Evolutionary conservation across 23 tunicate genomes (phyloP).

Genomic region (Ciona savignyi): DNA sequence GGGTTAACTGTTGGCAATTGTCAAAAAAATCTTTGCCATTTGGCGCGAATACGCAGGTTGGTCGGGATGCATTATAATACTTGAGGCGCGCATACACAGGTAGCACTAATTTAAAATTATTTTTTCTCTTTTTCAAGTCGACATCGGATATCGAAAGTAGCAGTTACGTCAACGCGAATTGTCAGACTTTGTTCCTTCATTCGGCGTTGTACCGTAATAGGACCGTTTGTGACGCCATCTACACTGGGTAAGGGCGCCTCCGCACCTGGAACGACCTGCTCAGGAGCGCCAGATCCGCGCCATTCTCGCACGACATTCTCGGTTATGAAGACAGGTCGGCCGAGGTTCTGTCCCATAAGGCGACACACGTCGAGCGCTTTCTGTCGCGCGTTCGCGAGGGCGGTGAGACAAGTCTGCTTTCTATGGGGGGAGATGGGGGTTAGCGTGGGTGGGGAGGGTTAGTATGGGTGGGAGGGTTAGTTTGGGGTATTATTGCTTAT

Average conservation of each 20-base stretch:
- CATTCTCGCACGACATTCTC: conserved; percentile 58
- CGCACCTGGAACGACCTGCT: no score
- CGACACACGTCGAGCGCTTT: conserved; percentile 79
- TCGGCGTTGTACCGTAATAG: conserved; percentile 50
- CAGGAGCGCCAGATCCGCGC: conserved; percentile 23
- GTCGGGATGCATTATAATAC: no score
- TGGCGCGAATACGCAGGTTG: no score
- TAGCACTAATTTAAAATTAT: no score
- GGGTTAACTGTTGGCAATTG: no score
- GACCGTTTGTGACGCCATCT: conserved; percentile 15
- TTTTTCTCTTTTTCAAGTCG: conserved; percentile 15
- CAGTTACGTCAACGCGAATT: conserved; percentile 17
- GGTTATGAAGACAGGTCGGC: conserved; percentile 64
- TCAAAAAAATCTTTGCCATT: no score
- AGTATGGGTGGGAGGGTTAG: no score
- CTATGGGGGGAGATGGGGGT: no score
- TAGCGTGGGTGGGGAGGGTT: no score
- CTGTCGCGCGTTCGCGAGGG: conserved; percentile 71
- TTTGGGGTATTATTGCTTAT: no score
- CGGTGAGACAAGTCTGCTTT: conserved; percentile 67
- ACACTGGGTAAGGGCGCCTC: conserved; percentile 14
- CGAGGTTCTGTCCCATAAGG: conserved; percentile 56
- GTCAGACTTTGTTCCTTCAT: conserved; percentile 50
- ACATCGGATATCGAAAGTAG: conserved; percentile 58
- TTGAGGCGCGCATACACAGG: no score